Evolutionary conservation across 2,888 invertebrate species (phyloP).

Genomic region (Anarsia innoxiella): DNA sequence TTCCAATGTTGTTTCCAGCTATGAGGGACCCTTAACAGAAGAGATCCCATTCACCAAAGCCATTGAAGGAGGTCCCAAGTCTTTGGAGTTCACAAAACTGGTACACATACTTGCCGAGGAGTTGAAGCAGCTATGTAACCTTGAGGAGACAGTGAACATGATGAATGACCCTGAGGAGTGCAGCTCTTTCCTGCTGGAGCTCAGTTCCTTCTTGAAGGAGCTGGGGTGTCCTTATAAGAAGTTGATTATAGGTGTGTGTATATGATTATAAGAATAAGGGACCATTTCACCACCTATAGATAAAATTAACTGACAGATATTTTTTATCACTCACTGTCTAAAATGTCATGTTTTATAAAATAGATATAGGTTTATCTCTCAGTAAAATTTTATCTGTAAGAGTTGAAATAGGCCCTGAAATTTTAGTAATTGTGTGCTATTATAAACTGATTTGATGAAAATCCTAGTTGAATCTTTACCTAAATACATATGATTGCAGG

Average conservation of each 20-base stretch:
- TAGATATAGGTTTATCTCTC: too few relatives aligned
- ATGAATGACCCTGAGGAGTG: constrained; percentile 83
- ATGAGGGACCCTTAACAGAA: constrained; percentile 79
- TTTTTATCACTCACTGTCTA: too few relatives aligned
- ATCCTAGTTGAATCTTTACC: too few relatives aligned
- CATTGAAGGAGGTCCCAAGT: constrained; percentile 81
- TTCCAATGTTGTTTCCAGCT: constrained; percentile 62
- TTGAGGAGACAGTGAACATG: constrained; percentile 88
- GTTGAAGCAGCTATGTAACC: constrained; percentile 79
- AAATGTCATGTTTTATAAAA: too few relatives aligned
- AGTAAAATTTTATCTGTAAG: too few relatives aligned
- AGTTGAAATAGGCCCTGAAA: too few relatives aligned
- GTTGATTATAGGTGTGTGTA: constrained; percentile 78
- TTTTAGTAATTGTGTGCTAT: too few relatives aligned
- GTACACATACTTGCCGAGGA: constrained; percentile 88
- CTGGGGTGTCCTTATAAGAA: constrained; percentile 83
- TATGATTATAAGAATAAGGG: too few relatives aligned
- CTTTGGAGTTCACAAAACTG: constrained; percentile 82
- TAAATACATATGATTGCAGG: constrained; percentile 51
- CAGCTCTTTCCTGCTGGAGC: constrained; percentile 86
- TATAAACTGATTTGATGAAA: too few relatives aligned
- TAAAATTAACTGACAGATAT: too few relatives aligned
- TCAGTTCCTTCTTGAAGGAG: constrained; percentile 92
- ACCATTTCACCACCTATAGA: too few relatives aligned
- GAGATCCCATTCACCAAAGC: constrained; percentile 76